Conservation (phyloP, 2,888 invertebrate species). For the Drosophila limbata region DNA sequence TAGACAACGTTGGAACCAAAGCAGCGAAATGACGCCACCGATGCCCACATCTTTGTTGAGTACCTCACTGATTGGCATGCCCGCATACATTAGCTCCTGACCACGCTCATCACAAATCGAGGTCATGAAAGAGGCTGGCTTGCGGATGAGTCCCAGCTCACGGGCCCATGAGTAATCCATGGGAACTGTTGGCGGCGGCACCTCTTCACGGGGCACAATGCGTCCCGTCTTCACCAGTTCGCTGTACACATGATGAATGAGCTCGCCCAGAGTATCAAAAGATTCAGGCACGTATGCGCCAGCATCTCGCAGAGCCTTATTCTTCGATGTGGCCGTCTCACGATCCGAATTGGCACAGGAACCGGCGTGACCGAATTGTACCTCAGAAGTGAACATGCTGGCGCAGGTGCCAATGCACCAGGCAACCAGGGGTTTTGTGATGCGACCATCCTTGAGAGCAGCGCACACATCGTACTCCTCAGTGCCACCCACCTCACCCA, state of each 20-base stretch:
- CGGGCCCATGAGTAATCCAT: constrained; percentile 99
- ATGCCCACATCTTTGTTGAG: constrained; percentile 98
- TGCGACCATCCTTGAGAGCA: constrained; percentile 91
- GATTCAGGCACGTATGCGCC: constrained; percentile 97
- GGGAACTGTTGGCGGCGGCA: constrained; percentile 99
- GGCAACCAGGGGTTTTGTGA: constrained; percentile 97
- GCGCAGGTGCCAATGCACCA: constrained; percentile 99
- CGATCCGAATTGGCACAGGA: constrained; percentile 97
- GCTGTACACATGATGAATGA: constrained; percentile 91
- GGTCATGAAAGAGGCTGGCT: constrained; percentile 99
- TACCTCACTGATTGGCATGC: constrained; percentile 95
- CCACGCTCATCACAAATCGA: constrained; percentile 99
- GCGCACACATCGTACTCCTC: constrained; percentile 98
- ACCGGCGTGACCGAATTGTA: constrained; percentile 99
- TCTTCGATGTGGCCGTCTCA: constrained; percentile 98
- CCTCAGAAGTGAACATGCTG: constrained; percentile 94
- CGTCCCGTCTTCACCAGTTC: constrained; percentile 92
- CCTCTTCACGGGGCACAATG: constrained; percentile 95
- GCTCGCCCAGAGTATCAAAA: constrained; percentile 95
- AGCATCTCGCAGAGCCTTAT: constrained; percentile 91
- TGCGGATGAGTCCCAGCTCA: constrained; percentile 98
- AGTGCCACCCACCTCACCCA: constrained; percentile 99
- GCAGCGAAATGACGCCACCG: constrained; percentile 97
- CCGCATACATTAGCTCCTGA: constrained; percentile 98
- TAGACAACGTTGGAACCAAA: constrained; percentile 99